phyloP scores from a whole-genome alignment of 2,888 invertebrate species.

The Parnassius orleans region DNA sequence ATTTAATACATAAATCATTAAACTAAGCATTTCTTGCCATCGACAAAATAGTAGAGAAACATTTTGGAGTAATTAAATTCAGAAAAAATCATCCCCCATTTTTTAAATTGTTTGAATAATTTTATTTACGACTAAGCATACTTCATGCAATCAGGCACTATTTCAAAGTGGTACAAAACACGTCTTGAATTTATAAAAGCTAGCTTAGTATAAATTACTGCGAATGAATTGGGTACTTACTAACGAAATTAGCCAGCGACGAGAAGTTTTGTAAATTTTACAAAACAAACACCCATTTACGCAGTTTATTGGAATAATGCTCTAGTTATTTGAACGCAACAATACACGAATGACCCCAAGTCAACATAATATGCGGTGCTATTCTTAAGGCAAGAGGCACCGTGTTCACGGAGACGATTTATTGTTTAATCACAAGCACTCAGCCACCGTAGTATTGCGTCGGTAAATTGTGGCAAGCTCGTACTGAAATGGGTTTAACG shows the following conservation, averaged over 20 bases:
- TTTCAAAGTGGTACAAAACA: neutral
- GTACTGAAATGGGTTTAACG: conserved; percentile 28
- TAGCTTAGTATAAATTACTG: conserved; percentile 9
- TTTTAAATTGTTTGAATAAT: too few species aligned
- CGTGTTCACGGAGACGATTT: conserved; percentile 52
- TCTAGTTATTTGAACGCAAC: conserved; percentile 29
- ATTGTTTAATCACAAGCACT: conserved; percentile 75
- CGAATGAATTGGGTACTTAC: conserved; percentile 20
- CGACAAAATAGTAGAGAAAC: too few species aligned
- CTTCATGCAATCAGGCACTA: neutral
- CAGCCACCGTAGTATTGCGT: conserved; percentile 66
- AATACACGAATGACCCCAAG: conserved; percentile 34
- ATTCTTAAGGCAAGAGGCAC: conserved; percentile 36
- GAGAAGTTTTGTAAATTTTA: conserved; percentile 22
- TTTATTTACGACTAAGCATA: too few species aligned
- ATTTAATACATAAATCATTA: too few species aligned
- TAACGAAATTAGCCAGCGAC: conserved; percentile 18
- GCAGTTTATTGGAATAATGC: conserved; percentile 28
- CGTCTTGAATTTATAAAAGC: conserved; percentile 21
- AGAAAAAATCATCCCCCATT: too few species aligned
- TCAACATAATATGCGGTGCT: conserved; percentile 41
- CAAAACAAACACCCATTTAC: conserved; percentile 15
- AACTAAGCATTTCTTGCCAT: too few species aligned
- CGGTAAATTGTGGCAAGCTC: conserved; percentile 65
- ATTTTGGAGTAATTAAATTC: too few species aligned